phyloP scores from a whole-genome alignment of 2,113 vertebrate species.

The Otus sunia region DNA sequence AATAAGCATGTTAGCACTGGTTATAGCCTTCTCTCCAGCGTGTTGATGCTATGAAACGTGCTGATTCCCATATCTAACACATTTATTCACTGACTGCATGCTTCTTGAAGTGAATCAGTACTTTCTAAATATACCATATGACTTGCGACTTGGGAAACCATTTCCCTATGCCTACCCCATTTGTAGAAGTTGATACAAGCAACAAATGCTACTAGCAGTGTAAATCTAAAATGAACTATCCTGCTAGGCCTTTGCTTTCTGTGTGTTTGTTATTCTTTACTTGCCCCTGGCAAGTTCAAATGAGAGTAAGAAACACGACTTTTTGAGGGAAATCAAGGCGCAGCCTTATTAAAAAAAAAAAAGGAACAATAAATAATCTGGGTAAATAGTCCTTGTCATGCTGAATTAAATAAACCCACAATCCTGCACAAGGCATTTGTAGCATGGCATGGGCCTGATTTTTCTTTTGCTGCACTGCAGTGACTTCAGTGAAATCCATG shows the following conservation, averaged over 20 bases:
- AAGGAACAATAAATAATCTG: not conserved
- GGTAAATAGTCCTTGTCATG: not conserved
- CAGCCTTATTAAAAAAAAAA: not conserved
- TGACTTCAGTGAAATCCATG: not conserved
- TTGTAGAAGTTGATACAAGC: not conserved
- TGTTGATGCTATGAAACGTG: not conserved
- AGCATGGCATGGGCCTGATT: not conserved
- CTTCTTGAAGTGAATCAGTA: not conserved
- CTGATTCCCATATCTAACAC: not conserved
- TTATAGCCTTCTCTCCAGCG: not conserved
- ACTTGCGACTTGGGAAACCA: not conserved
- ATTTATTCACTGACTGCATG: not conserved
- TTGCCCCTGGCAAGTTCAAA: constrained; percentile 31
- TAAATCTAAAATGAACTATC: not conserved
- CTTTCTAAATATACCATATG: not conserved
- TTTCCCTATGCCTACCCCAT: not conserved
- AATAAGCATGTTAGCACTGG: not conserved
- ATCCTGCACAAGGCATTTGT: not conserved
- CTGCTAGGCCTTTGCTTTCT: not conserved
- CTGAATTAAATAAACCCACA: not conserved
- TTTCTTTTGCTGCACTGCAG: not conserved
- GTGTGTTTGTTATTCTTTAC: not conserved
- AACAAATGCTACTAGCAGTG: not conserved
- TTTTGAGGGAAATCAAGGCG: not conserved
- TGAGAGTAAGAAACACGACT: not conserved